Evolutionary conservation across 2,888 invertebrate species (phyloP), one percentile per base, ranked within the genome.

Genomic region (Panzeria rudis): DNA sequence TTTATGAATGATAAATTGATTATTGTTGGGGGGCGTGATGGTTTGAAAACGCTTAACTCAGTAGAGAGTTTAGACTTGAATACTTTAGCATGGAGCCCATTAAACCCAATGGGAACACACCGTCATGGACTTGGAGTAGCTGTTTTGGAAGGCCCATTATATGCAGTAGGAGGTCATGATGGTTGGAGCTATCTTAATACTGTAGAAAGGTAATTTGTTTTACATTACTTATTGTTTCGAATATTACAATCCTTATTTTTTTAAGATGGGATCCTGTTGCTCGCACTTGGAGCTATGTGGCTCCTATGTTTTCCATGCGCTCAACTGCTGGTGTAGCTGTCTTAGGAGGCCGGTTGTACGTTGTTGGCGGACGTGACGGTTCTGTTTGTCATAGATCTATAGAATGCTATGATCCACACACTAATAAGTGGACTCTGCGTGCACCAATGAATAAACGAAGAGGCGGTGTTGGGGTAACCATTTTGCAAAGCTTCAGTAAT

Each of bases 131-230:
- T 96, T 82, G 96, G 96, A 13, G 96, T 97, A 32, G 96, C 96
- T 2, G 95, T 96, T 41, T 94, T 97, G 64, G 94, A 95, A 76
- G 94, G 94, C 0, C 97, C 98, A 0, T 94, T 98, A 81, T 98
- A 98, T 93, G 98, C 98, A 0, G 97, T 98, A 3, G 98, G 98
- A 1, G 98, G 98, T 0, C 98, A 98, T 91, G 98, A 98, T 92
- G 98, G 92, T 68, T 93, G 93, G 93, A 97, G 97, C 89, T 98
- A 98, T 91, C 94, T 98, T 59, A 98, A 97, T 92, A 97, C 98
- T 0, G 98, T 98, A 0, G 98, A 98, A 93, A 94, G 95, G 92
- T 94, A 88, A 75, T 38, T 50, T 64, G 3, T 41, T 29, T 20
- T 32, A n/a, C 2, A 44, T 23, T 11, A 32, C 41, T 44, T 66